A percentile compares a stretch with the other conserved stretches of the same genome.
Conservation (phyloP, 2,113 vertebrate genomes). For the Menura novaehollandiae region DNA sequence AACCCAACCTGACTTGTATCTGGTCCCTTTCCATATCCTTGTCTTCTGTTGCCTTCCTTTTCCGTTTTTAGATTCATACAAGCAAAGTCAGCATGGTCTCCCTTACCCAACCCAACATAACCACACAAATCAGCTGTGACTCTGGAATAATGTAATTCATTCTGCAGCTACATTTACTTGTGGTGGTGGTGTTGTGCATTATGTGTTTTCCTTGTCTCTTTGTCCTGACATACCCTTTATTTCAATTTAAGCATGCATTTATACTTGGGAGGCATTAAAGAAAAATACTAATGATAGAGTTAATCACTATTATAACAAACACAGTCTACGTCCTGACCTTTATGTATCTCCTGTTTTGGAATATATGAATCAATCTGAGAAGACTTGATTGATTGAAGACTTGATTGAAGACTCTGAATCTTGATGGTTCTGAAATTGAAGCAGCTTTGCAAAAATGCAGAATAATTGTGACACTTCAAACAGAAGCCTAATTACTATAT, state of each 20-base stretch:
- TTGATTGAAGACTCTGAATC: too few species aligned
- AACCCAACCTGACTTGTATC: neutral
- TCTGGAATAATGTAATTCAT: neutral
- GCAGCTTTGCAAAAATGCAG: neutral
- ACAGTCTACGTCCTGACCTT: neutral
- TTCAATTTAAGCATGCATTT: neutral
- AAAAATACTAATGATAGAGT: neutral
- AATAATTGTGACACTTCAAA: neutral
- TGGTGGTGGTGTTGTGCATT: neutral
- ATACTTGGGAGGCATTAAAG: neutral
- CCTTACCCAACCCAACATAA: neutral
- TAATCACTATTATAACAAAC: neutral
- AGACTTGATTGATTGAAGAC: too few species aligned
- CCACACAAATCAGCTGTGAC: neutral
- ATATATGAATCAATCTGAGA: neutral
- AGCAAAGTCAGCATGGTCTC: rapidly evolving
- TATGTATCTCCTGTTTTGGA: neutral
- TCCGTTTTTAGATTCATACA: neutral
- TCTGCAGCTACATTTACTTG: neutral
- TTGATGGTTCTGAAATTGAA: neutral
- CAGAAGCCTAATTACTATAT: neutral
- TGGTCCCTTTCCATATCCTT: neutral
- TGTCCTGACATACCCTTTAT: neutral
- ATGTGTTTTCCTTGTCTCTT: neutral
- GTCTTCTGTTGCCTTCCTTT: neutral